Evolutionary conservation across 2,888 invertebrate species (phyloP).

Genomic region (Drosophila kambysellisi): DNA sequence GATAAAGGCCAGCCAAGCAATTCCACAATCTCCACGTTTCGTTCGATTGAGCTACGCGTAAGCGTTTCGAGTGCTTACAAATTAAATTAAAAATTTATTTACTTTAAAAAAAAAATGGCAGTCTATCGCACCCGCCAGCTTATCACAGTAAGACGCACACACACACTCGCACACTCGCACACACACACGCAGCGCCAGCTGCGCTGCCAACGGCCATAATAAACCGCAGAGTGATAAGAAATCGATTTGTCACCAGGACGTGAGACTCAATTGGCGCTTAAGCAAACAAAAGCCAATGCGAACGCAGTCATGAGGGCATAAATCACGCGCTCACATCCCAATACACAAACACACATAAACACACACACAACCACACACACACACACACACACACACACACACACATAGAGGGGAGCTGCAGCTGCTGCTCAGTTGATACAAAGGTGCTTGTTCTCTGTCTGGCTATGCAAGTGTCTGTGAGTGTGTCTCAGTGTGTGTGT

Average conservation of each 20-base stretch:
- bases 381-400: background rate
- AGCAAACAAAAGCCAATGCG: slow-evolving; percentile 68
- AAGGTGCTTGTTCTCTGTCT: slow-evolving; percentile 44
- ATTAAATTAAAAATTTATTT: slow-evolving; percentile 79
- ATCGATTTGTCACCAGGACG: slow-evolving; percentile 79
- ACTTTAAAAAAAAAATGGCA: slow-evolving; percentile 54
- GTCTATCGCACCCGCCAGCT: slow-evolving; percentile 46
- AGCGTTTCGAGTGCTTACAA: slow-evolving; percentile 75
- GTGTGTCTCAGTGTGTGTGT: slow-evolving; percentile 2
- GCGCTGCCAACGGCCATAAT: slow-evolving; percentile 59
- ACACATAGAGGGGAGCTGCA: slow-evolving; percentile 6
- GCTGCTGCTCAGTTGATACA: slow-evolving; percentile 22
- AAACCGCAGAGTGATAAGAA: slow-evolving; percentile 77
- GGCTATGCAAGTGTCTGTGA: slow-evolving; percentile 2
- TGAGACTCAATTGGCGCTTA: slow-evolving; percentile 78
- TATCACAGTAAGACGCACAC: slow-evolving; percentile 51
- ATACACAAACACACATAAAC: slow-evolving; percentile 14
- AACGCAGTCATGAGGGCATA: slow-evolving; percentile 64
- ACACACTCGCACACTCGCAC: slow-evolving; percentile 18
- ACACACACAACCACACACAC: slow-evolving; percentile 12
- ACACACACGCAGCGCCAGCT: slow-evolving; percentile 9
- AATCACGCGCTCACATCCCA: slow-evolving; percentile 59
- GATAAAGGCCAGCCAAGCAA: slow-evolving; percentile 63
- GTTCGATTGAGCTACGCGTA: slow-evolving; percentile 77
- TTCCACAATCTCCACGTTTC: slow-evolving; percentile 24